Evolutionary conservation across 2,888 invertebrate genomes (phyloP).

Genomic region (Sabatieria punctata): DNA sequence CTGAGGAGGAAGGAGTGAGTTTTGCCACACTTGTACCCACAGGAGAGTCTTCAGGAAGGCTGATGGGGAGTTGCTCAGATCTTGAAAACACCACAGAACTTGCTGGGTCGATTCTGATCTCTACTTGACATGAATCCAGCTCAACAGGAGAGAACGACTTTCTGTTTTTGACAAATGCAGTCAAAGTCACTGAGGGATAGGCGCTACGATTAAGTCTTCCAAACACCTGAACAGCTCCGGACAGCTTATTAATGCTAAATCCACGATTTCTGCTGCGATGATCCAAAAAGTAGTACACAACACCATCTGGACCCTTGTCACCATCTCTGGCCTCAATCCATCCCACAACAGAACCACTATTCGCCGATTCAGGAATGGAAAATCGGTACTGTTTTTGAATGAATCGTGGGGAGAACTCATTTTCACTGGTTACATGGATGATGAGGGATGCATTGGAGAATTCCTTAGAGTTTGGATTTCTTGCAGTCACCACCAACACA

Average conservation of each 20-base stretch:
- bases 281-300: constrained; percentile 56
- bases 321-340: constrained; percentile 70
- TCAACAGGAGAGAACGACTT: constrained; percentile 30
- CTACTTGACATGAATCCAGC: neutral
- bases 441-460: constrained; percentile 49
- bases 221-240: constrained; percentile 65
- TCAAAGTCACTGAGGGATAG: constrained; percentile 67
- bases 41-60: no score
- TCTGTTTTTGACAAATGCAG: constrained; percentile 80
- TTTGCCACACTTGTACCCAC: no score
- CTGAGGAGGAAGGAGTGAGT: no score
- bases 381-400: constrained; percentile 74
- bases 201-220: constrained; percentile 66
- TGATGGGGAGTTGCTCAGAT: no score
- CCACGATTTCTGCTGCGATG: constrained; percentile 66
- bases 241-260: constrained; percentile 59
- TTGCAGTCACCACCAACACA: constrained; percentile 81
- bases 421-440: constrained; percentile 62
- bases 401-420: constrained; percentile 73
- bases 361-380: constrained; percentile 76
- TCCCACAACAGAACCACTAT: constrained; percentile 65
- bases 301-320: constrained; percentile 68
- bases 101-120: constrained; percentile 48
- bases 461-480: constrained; percentile 69
- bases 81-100: no score